These are phyloP conservation scores for Gnatocerus cornutus DNA, from an alignment of 2,888 invertebrate genomes.

Conservation along the genomic window DNA sequence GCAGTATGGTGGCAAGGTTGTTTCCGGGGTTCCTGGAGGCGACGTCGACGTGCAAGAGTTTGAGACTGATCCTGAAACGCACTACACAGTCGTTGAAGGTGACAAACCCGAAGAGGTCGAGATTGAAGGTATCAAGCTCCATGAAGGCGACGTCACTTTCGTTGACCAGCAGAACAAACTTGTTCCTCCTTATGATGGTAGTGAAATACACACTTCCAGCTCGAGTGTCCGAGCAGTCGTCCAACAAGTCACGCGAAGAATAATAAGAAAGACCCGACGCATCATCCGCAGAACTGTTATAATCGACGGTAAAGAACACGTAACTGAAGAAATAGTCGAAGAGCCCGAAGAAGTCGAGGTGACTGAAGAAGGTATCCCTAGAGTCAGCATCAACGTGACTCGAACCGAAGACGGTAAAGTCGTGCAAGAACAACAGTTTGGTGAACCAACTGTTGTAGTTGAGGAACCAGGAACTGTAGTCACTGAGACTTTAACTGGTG, in stretches of 20 bases:
- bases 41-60: constrained; percentile 79
- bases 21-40: constrained; percentile 78
- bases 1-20: constrained; percentile 78
- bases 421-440: constrained; percentile 67
- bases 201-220: constrained; percentile 75
- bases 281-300: constrained; percentile 85
- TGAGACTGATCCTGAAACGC: constrained; percentile 76
- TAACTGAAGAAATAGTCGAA: constrained; percentile 88
- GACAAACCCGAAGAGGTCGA: constrained; percentile 71
- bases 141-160: constrained; percentile 70
- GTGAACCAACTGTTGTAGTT: constrained; percentile 64
- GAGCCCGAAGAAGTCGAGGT: constrained; percentile 87
- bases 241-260: constrained; percentile 85
- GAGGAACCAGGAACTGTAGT: constrained; percentile 55
- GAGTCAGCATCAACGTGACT: constrained; percentile 80
- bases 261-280: constrained; percentile 83
- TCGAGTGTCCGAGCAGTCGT: constrained; percentile 86
- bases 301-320: constrained; percentile 88
- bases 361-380: constrained; percentile 81
- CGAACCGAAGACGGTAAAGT: constrained; percentile 74
- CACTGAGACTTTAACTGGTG: constrained; percentile 56
- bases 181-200: constrained; percentile 64
- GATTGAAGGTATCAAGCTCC: constrained; percentile 67
- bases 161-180: constrained; percentile 65
- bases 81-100: constrained; percentile 76